Conservation (phyloP, 2,888 invertebrate genomes). For the Anagyrus pseudococci region DNA sequence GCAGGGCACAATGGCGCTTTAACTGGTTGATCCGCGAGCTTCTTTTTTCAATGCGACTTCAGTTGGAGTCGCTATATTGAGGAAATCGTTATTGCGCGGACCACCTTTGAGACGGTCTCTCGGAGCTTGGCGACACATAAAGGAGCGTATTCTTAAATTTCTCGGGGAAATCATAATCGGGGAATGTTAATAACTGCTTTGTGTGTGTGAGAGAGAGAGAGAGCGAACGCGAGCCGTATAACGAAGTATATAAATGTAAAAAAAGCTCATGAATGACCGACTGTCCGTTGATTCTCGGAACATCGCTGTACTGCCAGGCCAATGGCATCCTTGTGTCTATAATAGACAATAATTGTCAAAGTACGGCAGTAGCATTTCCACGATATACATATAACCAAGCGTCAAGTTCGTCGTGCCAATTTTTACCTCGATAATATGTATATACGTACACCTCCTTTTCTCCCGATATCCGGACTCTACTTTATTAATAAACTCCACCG, state of each 20-base stretch:
- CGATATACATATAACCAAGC: no score
- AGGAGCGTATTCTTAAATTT: conserved; percentile 10
- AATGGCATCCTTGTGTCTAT: no score
- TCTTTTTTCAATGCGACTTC: neutral
- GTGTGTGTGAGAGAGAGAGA: no score
- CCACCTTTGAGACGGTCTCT: neutral
- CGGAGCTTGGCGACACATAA: conserved; percentile 40
- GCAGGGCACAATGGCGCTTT: neutral
- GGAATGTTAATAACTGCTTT: conserved; percentile 4
- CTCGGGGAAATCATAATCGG: conserved; percentile 10
- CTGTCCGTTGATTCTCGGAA: neutral
- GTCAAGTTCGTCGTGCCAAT: no score
- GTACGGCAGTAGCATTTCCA: no score
- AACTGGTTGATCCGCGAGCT: neutral
- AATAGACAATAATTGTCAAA: no score
- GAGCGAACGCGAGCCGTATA: neutral
- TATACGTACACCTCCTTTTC: no score
- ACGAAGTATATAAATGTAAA: neutral
- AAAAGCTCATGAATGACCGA: conserved; percentile 2
- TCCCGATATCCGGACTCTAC: no score
- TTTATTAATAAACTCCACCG: no score
- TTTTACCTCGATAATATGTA: no score
- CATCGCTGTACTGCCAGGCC: neutral
- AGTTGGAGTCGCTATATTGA: neutral
- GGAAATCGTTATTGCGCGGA: neutral